Conservation (phyloP, 2,797 vertebrate genomes). For the Phalanger gymnotis region DNA sequence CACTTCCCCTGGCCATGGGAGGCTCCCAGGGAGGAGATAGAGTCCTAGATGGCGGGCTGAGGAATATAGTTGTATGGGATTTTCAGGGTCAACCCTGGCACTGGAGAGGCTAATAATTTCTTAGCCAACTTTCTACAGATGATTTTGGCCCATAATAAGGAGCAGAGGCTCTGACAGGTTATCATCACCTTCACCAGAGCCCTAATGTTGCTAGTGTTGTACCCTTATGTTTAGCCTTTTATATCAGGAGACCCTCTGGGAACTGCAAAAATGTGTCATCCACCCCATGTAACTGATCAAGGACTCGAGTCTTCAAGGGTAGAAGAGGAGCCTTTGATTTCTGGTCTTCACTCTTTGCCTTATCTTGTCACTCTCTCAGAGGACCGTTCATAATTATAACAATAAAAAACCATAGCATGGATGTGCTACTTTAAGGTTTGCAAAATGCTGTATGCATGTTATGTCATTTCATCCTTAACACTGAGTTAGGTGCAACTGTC, state of each 20-base stretch:
- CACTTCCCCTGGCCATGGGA: background rate
- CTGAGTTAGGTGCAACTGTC: too few species aligned
- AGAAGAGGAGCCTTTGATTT: background rate
- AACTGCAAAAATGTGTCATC: background rate
- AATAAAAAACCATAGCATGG: background rate
- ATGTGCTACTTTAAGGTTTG: background rate
- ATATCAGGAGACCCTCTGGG: background rate
- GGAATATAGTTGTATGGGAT: background rate
- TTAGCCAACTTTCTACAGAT: background rate
- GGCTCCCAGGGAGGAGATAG: background rate
- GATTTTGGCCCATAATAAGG: background rate
- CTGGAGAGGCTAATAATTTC: background rate
- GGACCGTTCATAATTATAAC: background rate
- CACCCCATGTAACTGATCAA: too few species aligned
- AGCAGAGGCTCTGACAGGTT: background rate
- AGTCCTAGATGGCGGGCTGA: background rate
- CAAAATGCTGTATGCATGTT: background rate
- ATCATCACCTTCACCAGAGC: background rate
- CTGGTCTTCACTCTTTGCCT: background rate
- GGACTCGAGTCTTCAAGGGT: too few species aligned
- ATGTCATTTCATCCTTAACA: background rate
- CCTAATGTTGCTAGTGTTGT: background rate
- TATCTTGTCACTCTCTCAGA: background rate
- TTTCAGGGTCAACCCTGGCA: background rate
- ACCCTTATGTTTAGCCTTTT: too few species aligned